Evolutionary conservation across 1,140 invertebrate genomes (phyloP), one percentile per base, ranked within the genome.

Genomic region (Pararge aegeria): DNA sequence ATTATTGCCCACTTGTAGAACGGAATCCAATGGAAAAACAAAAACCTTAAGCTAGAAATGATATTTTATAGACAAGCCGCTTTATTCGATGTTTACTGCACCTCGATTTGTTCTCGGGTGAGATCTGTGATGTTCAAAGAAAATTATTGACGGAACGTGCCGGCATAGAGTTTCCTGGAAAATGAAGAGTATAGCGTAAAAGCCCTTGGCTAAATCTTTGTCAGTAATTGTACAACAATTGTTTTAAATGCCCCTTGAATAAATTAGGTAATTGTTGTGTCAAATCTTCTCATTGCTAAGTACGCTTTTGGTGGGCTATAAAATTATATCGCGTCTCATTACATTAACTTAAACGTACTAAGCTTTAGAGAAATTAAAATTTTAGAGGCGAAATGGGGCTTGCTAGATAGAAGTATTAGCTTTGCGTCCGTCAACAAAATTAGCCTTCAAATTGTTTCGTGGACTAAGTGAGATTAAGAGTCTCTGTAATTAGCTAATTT

Each of bases 1-100:
- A 89, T 89, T 89, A 89, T 89, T 85, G 84, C 87, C 87, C 84
- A 89, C 87, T 89, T 89, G 87, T 89, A 79, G 87, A 89, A 85
- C 83, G 78, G 70, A 80, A 80, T 80, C 80, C 80, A 68, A 83
- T 76, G 81, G 77, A 77, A 76, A 87, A 87, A 87, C 78, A 89
- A 87, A 53, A 83, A 76, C 73, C 59, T 70, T 66, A 62, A 80
- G 75, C 75, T 80, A 76, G 74, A 85, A 87, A 87, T 89, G 76
- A 88, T 89, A 89, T 87, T 89, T 86, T 87, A 87, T 89, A 83
- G 79, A 84, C 75, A 78, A 78, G 73, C 71, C 71, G 76, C 75
- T 83, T 81, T 87, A 83, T 86, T 76, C 78, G 75, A 83, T 87
- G 78, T 87, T 89, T 87, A 86, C 79, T 87, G 76, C 81, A 80